phyloP scores from a whole-genome alignment of 2,888 invertebrate species.

The Aproaerema taeniolella region DNA sequence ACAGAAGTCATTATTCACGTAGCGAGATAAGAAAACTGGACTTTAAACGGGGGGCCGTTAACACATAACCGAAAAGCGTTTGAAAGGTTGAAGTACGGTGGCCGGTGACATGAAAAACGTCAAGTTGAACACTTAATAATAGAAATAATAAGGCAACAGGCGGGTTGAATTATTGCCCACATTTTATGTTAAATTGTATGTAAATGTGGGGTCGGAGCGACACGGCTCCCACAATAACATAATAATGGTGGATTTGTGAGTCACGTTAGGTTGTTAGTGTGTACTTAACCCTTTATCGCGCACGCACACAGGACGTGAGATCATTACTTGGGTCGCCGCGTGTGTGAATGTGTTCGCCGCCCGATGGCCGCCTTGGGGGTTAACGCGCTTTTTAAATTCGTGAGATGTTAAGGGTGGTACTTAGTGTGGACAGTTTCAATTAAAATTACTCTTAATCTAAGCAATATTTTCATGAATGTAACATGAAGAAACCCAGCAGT shows the following conservation, averaged over 20 bases:
- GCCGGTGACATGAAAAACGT: constrained; percentile 59
- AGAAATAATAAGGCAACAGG: constrained; percentile 71
- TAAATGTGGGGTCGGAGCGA: constrained; percentile 68
- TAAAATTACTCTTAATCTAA: no score
- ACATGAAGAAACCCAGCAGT: no score
- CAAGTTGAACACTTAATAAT: constrained; percentile 69
- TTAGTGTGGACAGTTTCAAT: no score
- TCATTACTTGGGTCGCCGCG: constrained; percentile 62
- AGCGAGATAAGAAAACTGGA: constrained; percentile 39
- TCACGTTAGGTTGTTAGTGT: constrained; percentile 76
- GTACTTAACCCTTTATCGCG: constrained; percentile 76
- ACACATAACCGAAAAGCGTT: constrained; percentile 43
- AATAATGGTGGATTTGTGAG: constrained; percentile 76
- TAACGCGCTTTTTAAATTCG: constrained; percentile 18
- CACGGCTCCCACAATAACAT: constrained; percentile 76
- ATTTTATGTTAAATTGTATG: constrained; percentile 77
- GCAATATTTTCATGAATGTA: no score
- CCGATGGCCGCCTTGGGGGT: constrained; percentile 21
- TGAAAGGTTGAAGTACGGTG: constrained; percentile 46
- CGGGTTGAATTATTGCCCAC: constrained; percentile 71
- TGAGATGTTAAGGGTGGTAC: constrained; percentile 6
- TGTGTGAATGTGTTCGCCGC: constrained; percentile 18
- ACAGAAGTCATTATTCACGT: constrained; percentile 40
- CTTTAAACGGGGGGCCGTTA: constrained; percentile 48
- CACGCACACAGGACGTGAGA: constrained; percentile 75